Evolutionary conservation across 2,888 invertebrate species (phyloP), one percentile per base, ranked within the genome.

Genomic region (Noctua comes): DNA sequence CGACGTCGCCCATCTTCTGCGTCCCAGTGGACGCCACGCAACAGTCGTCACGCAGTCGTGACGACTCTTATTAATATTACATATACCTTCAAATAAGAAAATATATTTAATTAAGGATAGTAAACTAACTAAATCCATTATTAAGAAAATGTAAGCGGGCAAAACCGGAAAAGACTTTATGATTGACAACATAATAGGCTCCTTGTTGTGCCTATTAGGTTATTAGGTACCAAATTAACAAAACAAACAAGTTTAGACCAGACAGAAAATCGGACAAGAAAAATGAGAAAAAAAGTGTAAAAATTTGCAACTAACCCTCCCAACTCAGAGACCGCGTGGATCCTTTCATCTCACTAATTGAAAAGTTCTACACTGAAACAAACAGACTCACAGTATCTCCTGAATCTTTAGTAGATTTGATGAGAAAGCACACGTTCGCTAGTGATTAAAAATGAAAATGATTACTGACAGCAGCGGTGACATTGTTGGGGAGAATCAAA

Each of bases 321-420:
- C 51, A 73, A 68, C 27, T 11, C 59, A 57, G 68, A 46, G 68
- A 46, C 76, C 57, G 40, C 65, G 72, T 24, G 48, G 66, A 70
- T 77, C 77, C 85, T 85, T 86, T 85, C 86, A 85, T 85, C 70
- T 75, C 77, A 65, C 73, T 85, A 86, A 85, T 85, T 85, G 84
- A 83, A 85, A 85, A 73, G 84, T 77, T 70, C 83, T 73, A 54
- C 84, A 72, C 72, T 62, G 54, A 82, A 68, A 77, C 86, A 73
- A 74, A 85, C 78, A 81, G 72, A 66, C 65, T 66, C 36, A 51
- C 65, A 69, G 54, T 74, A 84, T 86, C 83, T 78, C 40, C 43
- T 71, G 65, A 81, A 86, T 86, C 83, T 83, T 66, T 78, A 65
- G 46, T 65, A 72, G 64, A 82, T 78, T 82, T 74, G 73, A 86